These are phyloP conservation scores for Enteromius viviparus DNA, from an alignment of 2,797 vertebrate genomes.

Conservation along the genomic window DNA sequence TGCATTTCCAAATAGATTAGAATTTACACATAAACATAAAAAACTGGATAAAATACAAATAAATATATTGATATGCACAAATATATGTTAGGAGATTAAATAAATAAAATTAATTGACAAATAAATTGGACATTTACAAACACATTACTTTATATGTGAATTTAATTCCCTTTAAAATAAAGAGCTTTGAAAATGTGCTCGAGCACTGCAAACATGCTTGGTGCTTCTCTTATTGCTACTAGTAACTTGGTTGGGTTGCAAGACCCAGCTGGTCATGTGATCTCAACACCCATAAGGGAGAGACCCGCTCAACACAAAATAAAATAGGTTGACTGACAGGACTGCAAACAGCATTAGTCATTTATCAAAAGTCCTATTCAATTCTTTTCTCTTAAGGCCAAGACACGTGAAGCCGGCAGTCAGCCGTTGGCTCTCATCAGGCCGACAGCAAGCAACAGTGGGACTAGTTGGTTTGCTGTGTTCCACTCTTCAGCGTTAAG, in stretches of 20 bases:
- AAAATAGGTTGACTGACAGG: neutral
- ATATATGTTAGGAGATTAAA: neutral
- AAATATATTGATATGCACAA: neutral
- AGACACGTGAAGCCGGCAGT: too few species aligned
- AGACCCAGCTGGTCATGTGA: neutral
- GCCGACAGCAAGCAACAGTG: too few species aligned
- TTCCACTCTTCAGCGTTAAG: too few species aligned
- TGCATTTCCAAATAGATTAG: neutral
- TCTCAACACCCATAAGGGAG: neutral
- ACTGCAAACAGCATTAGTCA: neutral
- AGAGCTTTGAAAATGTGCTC: neutral
- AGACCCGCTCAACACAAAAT: neutral
- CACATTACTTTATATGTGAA: neutral
- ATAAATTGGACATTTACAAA: neutral
- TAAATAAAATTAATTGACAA: neutral
- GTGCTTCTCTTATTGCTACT: neutral
- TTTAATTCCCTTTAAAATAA: neutral
- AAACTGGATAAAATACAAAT: neutral
- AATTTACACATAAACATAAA: neutral
- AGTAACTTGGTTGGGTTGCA: slow-evolving; percentile 10
- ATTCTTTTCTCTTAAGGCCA: neutral
- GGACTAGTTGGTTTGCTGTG: too few species aligned
- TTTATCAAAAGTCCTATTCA: neutral
- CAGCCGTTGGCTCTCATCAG: too few species aligned
- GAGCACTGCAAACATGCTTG: neutral